Conservation (phyloP, 2,888 invertebrate genomes). For the Stenichneumon culpator region DNA sequence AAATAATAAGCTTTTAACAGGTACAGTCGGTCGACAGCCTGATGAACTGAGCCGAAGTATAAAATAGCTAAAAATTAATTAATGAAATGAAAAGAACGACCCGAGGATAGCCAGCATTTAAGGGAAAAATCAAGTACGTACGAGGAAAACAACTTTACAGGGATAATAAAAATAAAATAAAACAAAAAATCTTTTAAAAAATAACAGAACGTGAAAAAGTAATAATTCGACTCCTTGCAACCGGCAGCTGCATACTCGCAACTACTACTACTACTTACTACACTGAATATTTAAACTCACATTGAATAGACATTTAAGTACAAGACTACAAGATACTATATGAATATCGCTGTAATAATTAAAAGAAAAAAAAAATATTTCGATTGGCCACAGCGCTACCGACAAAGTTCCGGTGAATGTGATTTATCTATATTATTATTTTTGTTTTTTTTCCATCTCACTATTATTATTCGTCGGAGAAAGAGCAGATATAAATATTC, state of each 20-base stretch:
- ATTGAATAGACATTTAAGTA: conserved; percentile 66
- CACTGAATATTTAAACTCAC: conserved; percentile 66
- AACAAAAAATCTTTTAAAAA: neutral
- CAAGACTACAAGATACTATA: conserved; percentile 53
- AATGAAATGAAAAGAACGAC: conserved; percentile 24
- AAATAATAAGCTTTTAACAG: conserved; percentile 58
- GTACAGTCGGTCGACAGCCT: conserved; percentile 48
- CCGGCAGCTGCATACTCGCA: conserved; percentile 44
- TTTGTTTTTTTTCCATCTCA: conserved; percentile 22
- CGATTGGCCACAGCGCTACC: conserved; percentile 47
- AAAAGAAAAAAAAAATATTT: conserved; percentile 25
- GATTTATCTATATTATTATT: conserved; percentile 45
- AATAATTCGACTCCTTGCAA: conserved; percentile 33
- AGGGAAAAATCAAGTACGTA: conserved; percentile 5
- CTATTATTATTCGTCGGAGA: conserved; percentile 26
- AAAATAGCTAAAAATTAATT: conserved; percentile 20
- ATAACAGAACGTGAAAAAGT: conserved; percentile 17
- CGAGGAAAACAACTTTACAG: neutral
- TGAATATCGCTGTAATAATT: conserved; percentile 65
- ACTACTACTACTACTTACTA: conserved; percentile 41
- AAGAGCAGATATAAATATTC: conserved; percentile 39
- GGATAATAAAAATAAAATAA: neutral
- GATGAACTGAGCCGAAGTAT: conserved; percentile 57
- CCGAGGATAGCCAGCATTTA: conserved; percentile 41
- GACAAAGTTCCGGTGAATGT: conserved; percentile 60